Evolutionary conservation across 2,888 invertebrate species (phyloP), one percentile per base, ranked within the genome.

Genomic region (Euclidia mi): DNA sequence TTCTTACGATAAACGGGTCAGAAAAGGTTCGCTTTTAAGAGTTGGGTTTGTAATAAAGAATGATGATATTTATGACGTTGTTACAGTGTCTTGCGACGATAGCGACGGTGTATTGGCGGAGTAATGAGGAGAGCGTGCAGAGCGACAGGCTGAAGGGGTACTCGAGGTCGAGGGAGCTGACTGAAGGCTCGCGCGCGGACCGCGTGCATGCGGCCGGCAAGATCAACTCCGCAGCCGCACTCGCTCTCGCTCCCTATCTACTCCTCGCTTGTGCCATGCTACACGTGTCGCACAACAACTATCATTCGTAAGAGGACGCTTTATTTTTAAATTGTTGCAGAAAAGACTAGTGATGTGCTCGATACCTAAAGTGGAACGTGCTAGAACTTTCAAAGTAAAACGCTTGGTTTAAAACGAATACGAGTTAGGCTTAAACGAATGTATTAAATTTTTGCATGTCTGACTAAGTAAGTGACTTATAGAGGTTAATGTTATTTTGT

Each of bases 61-160:
- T 44, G 38, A 40, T 18, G 34, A 34, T 56, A 47, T 49, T 0
- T 41, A 15, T 56, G 4, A 34, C 14, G 31, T 67, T 77, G 65
- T 85, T 89, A 15, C 90, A 96, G 96, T 98, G 98, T 94, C 95
- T 98, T 85, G 98, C 98, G 58, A 98, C 97, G 77, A 98, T 98
- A 89, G 97, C 97, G 52, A 97, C 97, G 31, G 96, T 98, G 38
- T 98, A 98, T 91, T 97, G 97, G 96, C 95, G 97, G 75, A 97
- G 97, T 87, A 98, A 98, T 90, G 98, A 98, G 88, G 97, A 98
- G 87, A 98, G 97, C 81, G 97, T 98, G 45, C 97, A 97, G 87
- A 97, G 97, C 29, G 96, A 96, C 75, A 95, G 96, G 76, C 95
- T 96, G 79, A 96, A 96, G 82, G 96, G 97, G 46, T 97, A 97